Percentiles rank a stretch among this genome's conserved stretches.
phyloP scores from a whole-genome alignment of 2,888 invertebrate species.

The Gari tellinella region DNA sequence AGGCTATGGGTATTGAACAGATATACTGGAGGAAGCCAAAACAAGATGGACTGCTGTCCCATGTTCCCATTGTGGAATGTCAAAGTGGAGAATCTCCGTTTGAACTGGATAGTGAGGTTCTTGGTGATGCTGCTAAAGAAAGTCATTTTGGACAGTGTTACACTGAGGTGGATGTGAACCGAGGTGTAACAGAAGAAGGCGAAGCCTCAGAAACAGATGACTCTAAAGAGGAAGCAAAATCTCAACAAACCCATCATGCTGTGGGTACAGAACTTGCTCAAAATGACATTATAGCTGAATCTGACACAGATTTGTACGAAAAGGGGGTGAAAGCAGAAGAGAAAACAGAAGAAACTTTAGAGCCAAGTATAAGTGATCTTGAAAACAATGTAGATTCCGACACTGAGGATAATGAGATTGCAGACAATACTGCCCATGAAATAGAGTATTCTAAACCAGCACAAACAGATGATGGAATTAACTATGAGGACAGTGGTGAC shows the following conservation, averaged over 20 bases:
- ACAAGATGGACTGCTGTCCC: constrained; percentile 30
- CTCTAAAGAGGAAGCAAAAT: background rate
- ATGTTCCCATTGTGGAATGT: constrained; percentile 59
- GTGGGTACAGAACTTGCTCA: no score
- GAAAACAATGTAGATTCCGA: constrained; percentile 26
- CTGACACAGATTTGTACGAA: no score
- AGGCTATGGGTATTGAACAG: constrained; percentile 39
- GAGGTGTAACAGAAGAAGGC: background rate
- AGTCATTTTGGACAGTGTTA: constrained; percentile 1
- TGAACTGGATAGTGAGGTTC: background rate
- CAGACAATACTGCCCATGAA: no score
- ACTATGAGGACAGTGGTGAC: no score
- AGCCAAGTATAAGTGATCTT: constrained; percentile 43
- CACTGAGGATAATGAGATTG: background rate
- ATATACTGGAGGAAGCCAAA: constrained; percentile 31
- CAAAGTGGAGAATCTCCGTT: constrained; percentile 17
- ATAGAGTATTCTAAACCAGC: no score
- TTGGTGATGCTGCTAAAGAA: constrained; percentile 1
- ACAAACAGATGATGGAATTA: no score
- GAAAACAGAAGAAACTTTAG: background rate
- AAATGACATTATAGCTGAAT: no score
- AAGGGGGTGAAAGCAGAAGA: background rate
- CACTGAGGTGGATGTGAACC: no score
- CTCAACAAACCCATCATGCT: no score
- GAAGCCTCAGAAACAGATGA: constrained; percentile 4